Evolutionary conservation across 2,113 vertebrate species (phyloP), one percentile per base, ranked within the genome.

Genomic region (Sander lucioperca): DNA sequence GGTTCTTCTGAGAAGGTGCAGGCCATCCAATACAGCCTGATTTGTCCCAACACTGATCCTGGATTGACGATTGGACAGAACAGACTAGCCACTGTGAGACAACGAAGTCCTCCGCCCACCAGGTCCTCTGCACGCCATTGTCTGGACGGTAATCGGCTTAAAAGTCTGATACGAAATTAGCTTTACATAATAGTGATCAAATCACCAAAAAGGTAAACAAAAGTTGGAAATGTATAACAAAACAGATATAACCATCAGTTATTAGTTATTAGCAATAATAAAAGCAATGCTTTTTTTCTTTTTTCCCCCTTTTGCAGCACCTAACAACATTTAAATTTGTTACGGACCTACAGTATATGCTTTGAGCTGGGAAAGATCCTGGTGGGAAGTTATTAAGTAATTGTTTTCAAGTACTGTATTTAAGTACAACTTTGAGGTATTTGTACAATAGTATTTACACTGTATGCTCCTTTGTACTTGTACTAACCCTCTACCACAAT

Each of bases 31-130:
- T 11, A 21, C 18, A 36, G 48, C 6, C 25, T 9, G 9, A 19
- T 71, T 70, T 65, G 33, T 18, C 30, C 6, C 58, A 64, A 16
- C 19, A 45, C 63, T 78, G 81, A 81, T 86, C 85, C 81, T 43
- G 45, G 39, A 59, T 57, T 82, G 43, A 80, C 30, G 36, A 68
- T 51, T 65, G 68, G 51, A 73, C 54, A 69, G 69, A 68, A 80
- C 61, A 73, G 36, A 74, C 56, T 25, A 12, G n/a, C 50, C 68
- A 73, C 36, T 74, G 45, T 68, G n/a, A 59, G 36, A 75, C 0
- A 51, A 48, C 36, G 30, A 61, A 36, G 33, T 64, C 39, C 51
- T 63, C 65, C n/a, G 51, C 15, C 36, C 36, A 39, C 8, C 36
- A 39, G 36, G 36, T 39, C 36, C 51, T 63, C 65, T 25, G 62